A percentile compares a stretch with the other conserved stretches of the same genome.
Conservation (phyloP, 2,888 invertebrate species). For the Parapristionchus giblindavisi region DNA sequence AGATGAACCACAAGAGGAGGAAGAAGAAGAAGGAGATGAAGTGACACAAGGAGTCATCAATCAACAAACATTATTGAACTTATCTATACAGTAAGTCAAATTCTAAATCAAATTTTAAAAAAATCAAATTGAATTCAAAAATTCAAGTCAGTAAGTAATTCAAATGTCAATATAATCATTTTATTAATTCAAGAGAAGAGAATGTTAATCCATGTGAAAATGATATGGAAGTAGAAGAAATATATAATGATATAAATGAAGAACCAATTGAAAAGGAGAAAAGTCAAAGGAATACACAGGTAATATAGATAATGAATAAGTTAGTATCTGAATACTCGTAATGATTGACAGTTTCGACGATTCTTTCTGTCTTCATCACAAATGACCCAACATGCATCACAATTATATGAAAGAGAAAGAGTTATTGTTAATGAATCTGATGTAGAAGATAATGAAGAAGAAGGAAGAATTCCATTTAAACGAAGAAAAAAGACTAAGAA, state of each 20-base stretch:
- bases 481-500: conserved; percentile 8
- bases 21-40: conserved; percentile 12
- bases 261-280: conserved; percentile 8
- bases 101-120: too few relatives aligned
- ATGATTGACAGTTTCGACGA: conserved; percentile 40
- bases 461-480: conserved; percentile 5
- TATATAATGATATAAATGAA: not conserved
- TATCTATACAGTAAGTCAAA: not conserved
- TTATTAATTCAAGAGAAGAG: too few relatives aligned
- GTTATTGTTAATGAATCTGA: conserved; percentile 32
- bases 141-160: too few relatives aligned
- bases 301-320: not conserved
- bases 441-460: conserved; percentile 3
- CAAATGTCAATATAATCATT: too few relatives aligned
- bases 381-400: conserved; percentile 38
- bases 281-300: not conserved
- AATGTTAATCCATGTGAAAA: not conserved
- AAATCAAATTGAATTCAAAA: too few relatives aligned
- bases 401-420: conserved; percentile 7
- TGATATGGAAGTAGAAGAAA: not conserved
- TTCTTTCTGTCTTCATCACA: conserved; percentile 39
- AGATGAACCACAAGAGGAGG: not conserved
- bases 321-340: not conserved
- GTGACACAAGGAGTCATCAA: not conserved
- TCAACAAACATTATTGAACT: not conserved